Percentiles rank a stretch among this genome's conserved stretches.
phyloP scores from a whole-genome alignment of 1,140 invertebrate genomes.

The Leucophenga varia region DNA sequence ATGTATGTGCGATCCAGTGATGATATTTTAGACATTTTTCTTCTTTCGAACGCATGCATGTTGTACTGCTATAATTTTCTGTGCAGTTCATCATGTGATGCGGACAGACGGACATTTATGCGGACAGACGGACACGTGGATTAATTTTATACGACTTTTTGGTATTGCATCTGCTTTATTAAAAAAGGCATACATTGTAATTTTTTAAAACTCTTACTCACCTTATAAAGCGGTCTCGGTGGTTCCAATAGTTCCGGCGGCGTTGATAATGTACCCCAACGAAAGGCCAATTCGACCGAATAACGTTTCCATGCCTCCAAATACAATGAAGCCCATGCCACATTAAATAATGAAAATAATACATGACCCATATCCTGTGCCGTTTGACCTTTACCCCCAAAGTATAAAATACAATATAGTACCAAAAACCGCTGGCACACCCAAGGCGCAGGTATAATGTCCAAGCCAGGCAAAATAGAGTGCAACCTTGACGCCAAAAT shows the following conservation, averaged over 20 bases:
- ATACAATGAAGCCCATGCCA: conserved; percentile 94
- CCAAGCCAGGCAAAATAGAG: conserved; percentile 97
- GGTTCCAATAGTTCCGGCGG: conserved; percentile 85
- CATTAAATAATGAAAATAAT: conserved; percentile 90
- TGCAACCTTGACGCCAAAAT: conserved; percentile 95
- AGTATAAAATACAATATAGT: conserved; percentile 69
- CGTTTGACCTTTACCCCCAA: conserved; percentile 52
- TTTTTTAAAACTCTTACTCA: conserved; percentile 60
- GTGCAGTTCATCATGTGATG: no score
- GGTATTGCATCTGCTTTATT: no score
- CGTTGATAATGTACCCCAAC: conserved; percentile 93
- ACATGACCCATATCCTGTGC: conserved; percentile 85
- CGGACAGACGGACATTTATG: no score
- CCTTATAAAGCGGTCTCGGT: conserved; percentile 85
- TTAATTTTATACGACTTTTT: no score
- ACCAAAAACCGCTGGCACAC: conserved; percentile 87
- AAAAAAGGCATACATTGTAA: no score
- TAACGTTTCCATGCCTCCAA: conserved; percentile 96
- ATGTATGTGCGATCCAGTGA: no score
- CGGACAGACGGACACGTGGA: no score
- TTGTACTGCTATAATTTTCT: no score
- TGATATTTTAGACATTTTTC: no score
- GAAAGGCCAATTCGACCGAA: conserved; percentile 87
- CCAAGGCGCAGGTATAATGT: conserved; percentile 88
- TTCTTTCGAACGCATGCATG: no score